Base-by-base conservation (phyloP, 2,797 vertebrate genomes). In the Botia almorhae region DNA sequence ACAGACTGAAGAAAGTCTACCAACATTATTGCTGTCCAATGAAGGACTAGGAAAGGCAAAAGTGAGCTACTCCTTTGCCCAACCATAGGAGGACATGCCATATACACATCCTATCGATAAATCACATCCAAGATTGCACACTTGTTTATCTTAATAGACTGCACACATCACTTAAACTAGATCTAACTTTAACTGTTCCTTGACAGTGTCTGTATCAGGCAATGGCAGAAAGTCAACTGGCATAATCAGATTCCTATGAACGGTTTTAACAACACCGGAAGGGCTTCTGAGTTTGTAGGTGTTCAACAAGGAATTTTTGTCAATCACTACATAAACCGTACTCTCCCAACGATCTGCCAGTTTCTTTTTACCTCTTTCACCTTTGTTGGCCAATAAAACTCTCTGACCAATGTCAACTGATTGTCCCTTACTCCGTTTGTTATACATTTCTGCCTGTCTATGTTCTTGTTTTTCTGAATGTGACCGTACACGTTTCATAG, bases 201-300 rank as follows among this genome's bases (percentile, higher is more conserved):
- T 36, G n/a, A 74, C 55, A 74, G 58, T 2, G 33, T 58, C 53
- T 74, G 71, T 11, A 46, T 55, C 53, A 48, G 39, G 53, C 67
- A 81, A 51, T 21, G 60, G 58, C 14, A 81, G 64, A 69, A 81
- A 81, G 13, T 74, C 65, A 17, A 56, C 70, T 0, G 69, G 56
- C 56, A 80, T 51, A 36, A 81, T 64, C 60, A 81, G 39, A 55
- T 81, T 81, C 72, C 51, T 64, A 53, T 81, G 58, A 17, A 81
- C 70, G 0, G 63, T 58, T 63, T 81, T 81, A 43, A 74, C 69
- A 74, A 61, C 29, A 39, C 70, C 39, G 7, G 23, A 46, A 23
- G 43, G 48, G 23, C n/a, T 67, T 19, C 29, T 61, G 19, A 74
- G 55, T 51, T 81, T 73, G 60, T 67, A 81, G 0, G 53, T 74